Base-by-base conservation (phyloP, 2,113 vertebrate species). In the Xiphophorus maculatus region DNA sequence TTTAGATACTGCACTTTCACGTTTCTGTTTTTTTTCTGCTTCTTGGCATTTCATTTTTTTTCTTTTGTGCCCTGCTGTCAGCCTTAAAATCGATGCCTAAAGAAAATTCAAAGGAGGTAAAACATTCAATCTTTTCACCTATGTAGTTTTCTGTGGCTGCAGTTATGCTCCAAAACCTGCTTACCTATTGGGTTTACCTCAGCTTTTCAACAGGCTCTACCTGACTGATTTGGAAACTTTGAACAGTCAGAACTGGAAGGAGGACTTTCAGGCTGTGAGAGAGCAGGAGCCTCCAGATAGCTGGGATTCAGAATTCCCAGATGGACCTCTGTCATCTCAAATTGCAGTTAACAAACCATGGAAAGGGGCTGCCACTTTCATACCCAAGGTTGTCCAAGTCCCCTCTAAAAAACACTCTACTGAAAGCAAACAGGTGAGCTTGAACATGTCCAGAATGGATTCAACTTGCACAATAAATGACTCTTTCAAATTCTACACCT, bases 121-220 rank as follows among this genome's bases (percentile, higher is more conserved):
- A 89, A 35, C 2, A 0, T 58, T 37, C 19, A 60, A 51, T 22
- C 0, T 25, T 35, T 27, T 28, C n/a, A 72, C 4, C 40, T 44
- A 0, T 22, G 30, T 28, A 33, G 4, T n/a, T 28, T 25, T 48
- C 3, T 28, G n/a, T 37, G 1, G 3, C 14, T 54, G 1, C 40
- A 6, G 40, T 3, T 37, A 4, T 69, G 42, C 51, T 29, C 65
- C 40, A 77, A 30, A 40, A 69, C 70, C n/a, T 58, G 61, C 72
- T 85, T 70, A 32, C 71, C 60, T 80, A 12, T 74, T 71, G 64
- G 42, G 87, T 76, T 79, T 83, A 30, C 90, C 71, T 29, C 86
- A 97, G 96, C 95, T 96, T 96, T 93, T 96, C 90, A 96, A 96
- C 88, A 97, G 96, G 90, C 93, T 91, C 79, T 96, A 95, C 89